phyloP scores from a whole-genome alignment of 2,113 vertebrate genomes.

The Psilopogon haemacephalus region DNA sequence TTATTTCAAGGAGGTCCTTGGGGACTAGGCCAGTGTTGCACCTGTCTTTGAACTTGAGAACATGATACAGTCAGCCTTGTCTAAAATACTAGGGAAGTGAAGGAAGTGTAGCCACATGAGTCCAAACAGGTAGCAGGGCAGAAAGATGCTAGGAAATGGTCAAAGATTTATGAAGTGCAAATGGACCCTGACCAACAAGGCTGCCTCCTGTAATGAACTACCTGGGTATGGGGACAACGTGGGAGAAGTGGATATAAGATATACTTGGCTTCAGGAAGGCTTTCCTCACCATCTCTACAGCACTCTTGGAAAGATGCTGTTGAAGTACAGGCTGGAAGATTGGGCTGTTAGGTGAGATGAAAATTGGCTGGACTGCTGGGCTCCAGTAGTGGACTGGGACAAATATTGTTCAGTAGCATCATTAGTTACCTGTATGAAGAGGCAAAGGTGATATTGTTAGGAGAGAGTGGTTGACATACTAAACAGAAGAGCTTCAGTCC shows the following conservation, averaged over 20 bases:
- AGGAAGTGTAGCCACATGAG: background rate
- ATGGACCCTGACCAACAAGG: background rate
- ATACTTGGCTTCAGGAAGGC: background rate
- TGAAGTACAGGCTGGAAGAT: background rate
- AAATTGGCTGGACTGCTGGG: background rate
- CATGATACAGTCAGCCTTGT: background rate
- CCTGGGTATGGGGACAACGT: background rate
- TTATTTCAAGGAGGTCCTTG: background rate
- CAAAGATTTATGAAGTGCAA: background rate
- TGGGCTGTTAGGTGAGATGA: background rate
- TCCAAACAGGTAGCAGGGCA: background rate
- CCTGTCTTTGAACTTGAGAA: background rate
- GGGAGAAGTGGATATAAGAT: background rate
- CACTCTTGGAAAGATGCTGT: background rate
- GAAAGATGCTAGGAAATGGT: background rate
- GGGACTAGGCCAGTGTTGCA: background rate
- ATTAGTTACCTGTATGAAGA: background rate
- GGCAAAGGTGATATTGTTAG: background rate
- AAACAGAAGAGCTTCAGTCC: background rate
- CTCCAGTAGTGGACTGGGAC: background rate
- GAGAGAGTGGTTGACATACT: background rate
- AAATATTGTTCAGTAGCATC: background rate
- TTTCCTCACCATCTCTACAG: background rate
- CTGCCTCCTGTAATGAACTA: background rate
- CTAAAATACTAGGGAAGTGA: fast-evolving